These are phyloP conservation scores for Halocaridina rubra DNA, from an alignment of 2,888 invertebrate species.

Conservation along the genomic window DNA sequence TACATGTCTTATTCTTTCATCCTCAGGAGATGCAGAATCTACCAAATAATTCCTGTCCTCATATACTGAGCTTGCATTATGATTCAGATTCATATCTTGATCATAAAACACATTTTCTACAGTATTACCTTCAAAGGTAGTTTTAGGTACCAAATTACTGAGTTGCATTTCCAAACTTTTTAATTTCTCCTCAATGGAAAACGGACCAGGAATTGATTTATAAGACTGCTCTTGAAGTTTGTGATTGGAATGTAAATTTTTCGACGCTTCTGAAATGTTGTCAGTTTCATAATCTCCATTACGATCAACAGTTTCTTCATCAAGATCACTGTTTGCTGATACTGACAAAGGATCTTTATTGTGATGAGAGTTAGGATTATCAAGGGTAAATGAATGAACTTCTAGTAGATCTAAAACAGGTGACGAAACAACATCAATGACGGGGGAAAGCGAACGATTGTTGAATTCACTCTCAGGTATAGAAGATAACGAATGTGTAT, in stretches of 20 bases:
- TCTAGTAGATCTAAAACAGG: not conserved
- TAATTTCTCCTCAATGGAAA: not conserved
- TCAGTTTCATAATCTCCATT: not conserved
- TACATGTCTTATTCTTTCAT: too few relatives aligned
- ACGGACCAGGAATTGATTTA: too few relatives aligned
- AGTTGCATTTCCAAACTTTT: not conserved
- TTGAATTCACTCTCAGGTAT: not conserved
- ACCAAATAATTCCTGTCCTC: too few relatives aligned
- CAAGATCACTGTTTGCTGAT: not conserved
- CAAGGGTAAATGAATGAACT: too few relatives aligned
- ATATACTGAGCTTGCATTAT: too few relatives aligned
- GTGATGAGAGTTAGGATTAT: too few relatives aligned
- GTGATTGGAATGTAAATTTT: not conserved
- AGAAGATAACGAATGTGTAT: slow-evolving; percentile 31
- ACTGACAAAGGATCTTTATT: too few relatives aligned
- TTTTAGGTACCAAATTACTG: not conserved
- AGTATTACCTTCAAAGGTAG: too few relatives aligned
- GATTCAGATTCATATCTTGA: too few relatives aligned
- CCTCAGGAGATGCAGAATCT: too few relatives aligned
- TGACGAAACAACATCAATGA: not conserved
- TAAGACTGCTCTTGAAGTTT: not conserved
- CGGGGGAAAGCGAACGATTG: not conserved
- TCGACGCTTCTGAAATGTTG: not conserved
- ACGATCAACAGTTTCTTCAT: not conserved
- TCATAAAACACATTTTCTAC: too few relatives aligned